These are phyloP conservation scores for Adoxophyes honmai DNA, from an alignment of 1,140 invertebrate species.

Conservation along the genomic window DNA sequence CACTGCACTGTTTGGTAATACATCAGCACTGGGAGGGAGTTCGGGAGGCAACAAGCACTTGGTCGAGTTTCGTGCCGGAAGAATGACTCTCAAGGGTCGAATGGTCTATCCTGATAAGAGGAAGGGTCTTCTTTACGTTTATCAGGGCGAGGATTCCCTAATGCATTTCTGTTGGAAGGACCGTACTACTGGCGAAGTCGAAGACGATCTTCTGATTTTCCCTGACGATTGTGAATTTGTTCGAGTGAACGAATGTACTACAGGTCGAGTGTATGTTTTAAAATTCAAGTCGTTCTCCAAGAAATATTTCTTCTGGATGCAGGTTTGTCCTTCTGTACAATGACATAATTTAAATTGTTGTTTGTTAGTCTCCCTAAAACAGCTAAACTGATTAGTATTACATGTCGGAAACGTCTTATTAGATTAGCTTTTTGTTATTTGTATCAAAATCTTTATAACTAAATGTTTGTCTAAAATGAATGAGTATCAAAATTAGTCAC, in stretches of 20 bases:
- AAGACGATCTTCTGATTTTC: slow-evolving; percentile 97
- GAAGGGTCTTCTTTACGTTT: slow-evolving; percentile 96
- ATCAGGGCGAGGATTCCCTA: slow-evolving; percentile 96
- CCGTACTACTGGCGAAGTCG: slow-evolving; percentile 83
- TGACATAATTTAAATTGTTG: no score
- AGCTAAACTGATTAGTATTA: no score
- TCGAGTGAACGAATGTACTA: slow-evolving; percentile 95
- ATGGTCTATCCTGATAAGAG: slow-evolving; percentile 97
- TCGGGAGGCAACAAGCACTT: slow-evolving; percentile 93
- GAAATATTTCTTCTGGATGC: slow-evolving; percentile 98
- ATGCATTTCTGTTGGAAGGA: slow-evolving; percentile 99
- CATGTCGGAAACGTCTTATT: no score
- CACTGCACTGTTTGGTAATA: slow-evolving; percentile 85
- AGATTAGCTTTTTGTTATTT: no score
- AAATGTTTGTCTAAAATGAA: slow-evolving; percentile 10
- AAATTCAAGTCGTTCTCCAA: slow-evolving; percentile 96
- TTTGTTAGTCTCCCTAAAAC: no score
- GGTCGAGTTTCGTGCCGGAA: slow-evolving; percentile 97
- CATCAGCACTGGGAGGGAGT: slow-evolving; percentile 84
- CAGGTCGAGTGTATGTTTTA: slow-evolving; percentile 96
- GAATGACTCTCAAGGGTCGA: slow-evolving; percentile 95
- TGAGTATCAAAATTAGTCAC: not conserved
- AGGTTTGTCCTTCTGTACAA: no score
- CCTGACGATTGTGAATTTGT: slow-evolving; percentile 99
- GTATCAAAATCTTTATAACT: no score